Conservation (phyloP, 1,140 invertebrate species). For the Nautilus pompilius region DNA sequence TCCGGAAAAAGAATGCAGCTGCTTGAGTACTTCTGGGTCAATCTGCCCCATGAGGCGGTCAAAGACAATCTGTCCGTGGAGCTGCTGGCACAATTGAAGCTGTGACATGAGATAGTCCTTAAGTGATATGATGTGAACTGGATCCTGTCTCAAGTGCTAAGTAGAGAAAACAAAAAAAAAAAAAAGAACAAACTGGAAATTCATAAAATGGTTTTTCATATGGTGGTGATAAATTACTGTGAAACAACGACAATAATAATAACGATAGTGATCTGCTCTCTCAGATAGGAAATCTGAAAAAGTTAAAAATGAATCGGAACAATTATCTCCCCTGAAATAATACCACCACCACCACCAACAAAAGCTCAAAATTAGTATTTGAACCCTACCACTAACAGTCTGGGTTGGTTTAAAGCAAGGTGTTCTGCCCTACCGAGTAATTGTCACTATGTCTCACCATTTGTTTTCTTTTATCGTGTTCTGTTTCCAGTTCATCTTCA, state of each 20-base stretch:
- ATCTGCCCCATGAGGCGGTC: conserved; percentile 34
- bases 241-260: no score
- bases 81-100: conserved; percentile 64
- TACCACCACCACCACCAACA: no score
- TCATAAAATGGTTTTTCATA: no score
- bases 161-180: no score
- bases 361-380: no score
- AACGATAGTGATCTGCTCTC: no score
- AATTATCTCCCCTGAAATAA: no score
- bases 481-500: conserved; percentile 42
- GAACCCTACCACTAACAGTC: neutral
- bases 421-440: no score
- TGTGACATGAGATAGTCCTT: conserved; percentile 69
- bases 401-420: neutral
- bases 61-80: conserved; percentile 42
- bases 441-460: conserved; percentile 27
- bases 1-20: conserved; percentile 23
- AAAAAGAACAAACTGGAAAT: no score
- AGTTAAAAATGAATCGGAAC: no score
- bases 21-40: conserved; percentile 37
- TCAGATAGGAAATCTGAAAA: no score
- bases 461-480: conserved; percentile 48
- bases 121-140: conserved; percentile 69
- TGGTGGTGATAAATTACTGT: no score
- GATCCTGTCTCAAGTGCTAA: conserved; percentile 66